These are phyloP conservation scores for Lysiphlebus fabarum DNA, from an alignment of 1,140 invertebrate species.

Conservation along the genomic window DNA sequence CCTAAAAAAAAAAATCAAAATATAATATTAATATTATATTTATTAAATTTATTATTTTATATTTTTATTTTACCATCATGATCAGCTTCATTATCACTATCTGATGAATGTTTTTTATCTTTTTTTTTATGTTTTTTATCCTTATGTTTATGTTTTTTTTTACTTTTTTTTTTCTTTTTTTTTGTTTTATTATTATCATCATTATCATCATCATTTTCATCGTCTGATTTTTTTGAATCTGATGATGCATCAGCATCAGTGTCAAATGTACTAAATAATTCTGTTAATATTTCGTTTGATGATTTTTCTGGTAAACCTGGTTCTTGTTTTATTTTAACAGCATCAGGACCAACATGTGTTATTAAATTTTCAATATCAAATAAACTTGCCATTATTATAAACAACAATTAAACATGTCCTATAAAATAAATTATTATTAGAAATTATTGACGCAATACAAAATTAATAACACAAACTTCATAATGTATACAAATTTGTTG, in stretches of 20 bases:
- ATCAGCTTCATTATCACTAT: slow-evolving; percentile 52
- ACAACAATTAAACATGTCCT: too few relatives aligned
- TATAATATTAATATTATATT: too few relatives aligned
- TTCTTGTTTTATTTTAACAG: slow-evolving; percentile 53
- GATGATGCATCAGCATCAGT: slow-evolving; percentile 26
- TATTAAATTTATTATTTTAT: too few relatives aligned
- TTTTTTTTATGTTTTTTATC: slow-evolving; percentile 57
- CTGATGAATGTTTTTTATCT: slow-evolving; percentile 53
- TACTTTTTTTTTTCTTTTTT: slow-evolving; percentile 55
- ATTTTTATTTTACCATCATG: slow-evolving; percentile 38
- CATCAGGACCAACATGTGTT: slow-evolving; percentile 49
- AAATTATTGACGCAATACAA: too few relatives aligned
- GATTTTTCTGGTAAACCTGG: slow-evolving; percentile 60
- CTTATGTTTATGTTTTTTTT: slow-evolving; percentile 59
- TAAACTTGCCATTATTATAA: slow-evolving; percentile 43
- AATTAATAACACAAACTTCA: too few relatives aligned
- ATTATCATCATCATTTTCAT: slow-evolving; percentile 27
- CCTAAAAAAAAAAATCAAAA: slow-evolving; percentile 27
- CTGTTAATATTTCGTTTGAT: slow-evolving; percentile 75
- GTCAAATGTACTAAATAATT: slow-evolving; percentile 73
- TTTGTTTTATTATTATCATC: slow-evolving; percentile 46
- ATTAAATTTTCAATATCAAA: slow-evolving; percentile 53
- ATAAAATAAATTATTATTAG: too few relatives aligned
- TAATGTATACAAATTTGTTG: too few relatives aligned
- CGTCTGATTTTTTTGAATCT: slow-evolving; percentile 29